A percentile compares a stretch with the other conserved stretches of the same genome.
Conservation (phyloP, 2,113 vertebrate genomes). For the Coreoperca whiteheadi region DNA sequence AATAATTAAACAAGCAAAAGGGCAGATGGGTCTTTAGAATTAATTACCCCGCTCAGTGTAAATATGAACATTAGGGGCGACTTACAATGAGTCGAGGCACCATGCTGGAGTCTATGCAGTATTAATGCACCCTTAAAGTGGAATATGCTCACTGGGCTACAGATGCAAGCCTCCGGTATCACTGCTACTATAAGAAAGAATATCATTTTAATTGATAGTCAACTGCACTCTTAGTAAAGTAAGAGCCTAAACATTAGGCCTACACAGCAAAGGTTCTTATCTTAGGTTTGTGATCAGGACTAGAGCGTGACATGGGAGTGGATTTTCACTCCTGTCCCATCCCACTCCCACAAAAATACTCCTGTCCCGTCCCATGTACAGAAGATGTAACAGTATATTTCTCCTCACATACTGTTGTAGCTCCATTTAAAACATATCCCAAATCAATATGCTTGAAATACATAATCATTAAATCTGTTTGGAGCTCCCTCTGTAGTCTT, state of each 20-base stretch:
- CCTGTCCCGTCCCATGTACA: too few relatives aligned
- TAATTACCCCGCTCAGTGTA: conserved; percentile 80
- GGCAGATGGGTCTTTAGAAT: conserved; percentile 82
- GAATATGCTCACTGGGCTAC: conserved; percentile 21
- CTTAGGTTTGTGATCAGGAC: neutral
- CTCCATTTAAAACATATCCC: neutral
- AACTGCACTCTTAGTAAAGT: neutral
- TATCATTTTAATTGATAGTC: neutral
- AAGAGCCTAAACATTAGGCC: neutral
- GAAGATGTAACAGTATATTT: neutral
- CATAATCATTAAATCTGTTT: neutral
- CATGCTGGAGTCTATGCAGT: conserved; percentile 75
- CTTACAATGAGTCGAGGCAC: conserved; percentile 62
- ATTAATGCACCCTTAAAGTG: conserved; percentile 76
- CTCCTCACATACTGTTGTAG: neutral
- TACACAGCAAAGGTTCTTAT: neutral
- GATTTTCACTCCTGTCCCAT: too few relatives aligned
- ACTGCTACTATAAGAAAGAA: neutral
- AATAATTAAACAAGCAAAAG: conserved; percentile 86
- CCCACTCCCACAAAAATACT: too few relatives aligned
- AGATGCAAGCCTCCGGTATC: conserved; percentile 7
- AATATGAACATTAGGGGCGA: conserved; percentile 77
- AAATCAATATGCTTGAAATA: neutral
- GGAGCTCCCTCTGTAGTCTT: neutral
- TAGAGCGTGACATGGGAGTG: too few relatives aligned